These are phyloP conservation scores for Paratilapia polleni DNA, from an alignment of 2,113 vertebrate genomes.

Conservation along the genomic window DNA sequence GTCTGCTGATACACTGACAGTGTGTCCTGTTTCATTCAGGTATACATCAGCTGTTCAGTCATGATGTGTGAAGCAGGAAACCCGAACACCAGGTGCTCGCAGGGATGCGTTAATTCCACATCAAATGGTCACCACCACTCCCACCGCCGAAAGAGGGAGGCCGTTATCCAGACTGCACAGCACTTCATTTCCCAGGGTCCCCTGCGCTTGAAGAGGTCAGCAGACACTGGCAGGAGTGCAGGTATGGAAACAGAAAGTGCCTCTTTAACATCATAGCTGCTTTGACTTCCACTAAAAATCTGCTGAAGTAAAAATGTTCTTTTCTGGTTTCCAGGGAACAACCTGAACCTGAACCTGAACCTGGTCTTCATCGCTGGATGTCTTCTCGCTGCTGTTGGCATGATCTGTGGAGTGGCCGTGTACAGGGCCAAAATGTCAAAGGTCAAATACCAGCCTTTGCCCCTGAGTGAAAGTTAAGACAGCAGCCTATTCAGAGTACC, in stretches of 20 bases:
- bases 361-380: constrained; percentile 57
- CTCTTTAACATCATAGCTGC: background rate
- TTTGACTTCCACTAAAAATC: background rate
- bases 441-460: constrained; percentile 18
- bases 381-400: constrained; percentile 43
- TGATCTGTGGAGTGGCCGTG: background rate
- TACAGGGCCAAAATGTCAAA: background rate
- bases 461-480: background rate
- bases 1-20: background rate
- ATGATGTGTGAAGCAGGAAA: constrained; percentile 71
- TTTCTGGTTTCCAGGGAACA: constrained; percentile 42
- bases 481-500: background rate
- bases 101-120: constrained; percentile 58
- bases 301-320: background rate
- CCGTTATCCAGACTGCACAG: constrained; percentile 47
- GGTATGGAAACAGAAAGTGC: constrained; percentile 22
- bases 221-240: background rate
- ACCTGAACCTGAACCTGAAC: constrained; percentile 54
- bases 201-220: constrained; percentile 58
- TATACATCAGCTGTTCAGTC: constrained; percentile 73
- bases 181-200: too few species aligned
- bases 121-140: fast-evolving
- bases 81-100: constrained; percentile 66
- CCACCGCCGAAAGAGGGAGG: constrained; percentile 38
- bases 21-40: constrained; percentile 35